Conservation (phyloP, 2,797 vertebrate genomes). For the Danio tinwini region DNA sequence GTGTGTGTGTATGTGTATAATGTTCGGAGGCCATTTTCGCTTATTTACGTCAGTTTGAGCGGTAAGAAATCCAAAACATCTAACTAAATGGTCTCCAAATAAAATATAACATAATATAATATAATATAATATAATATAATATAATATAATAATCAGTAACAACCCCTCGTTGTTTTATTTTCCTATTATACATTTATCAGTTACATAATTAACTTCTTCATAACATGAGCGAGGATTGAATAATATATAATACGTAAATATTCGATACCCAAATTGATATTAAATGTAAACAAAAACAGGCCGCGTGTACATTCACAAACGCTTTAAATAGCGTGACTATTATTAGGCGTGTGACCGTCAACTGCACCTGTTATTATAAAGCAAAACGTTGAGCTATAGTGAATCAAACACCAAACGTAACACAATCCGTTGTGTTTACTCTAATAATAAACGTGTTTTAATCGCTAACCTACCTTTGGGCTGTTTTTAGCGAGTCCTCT, state of each 20-base stretch:
- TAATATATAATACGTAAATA: background rate
- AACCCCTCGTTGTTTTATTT: background rate
- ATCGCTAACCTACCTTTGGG: background rate
- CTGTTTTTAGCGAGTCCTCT: slow-evolving; percentile 6
- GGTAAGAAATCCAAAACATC: background rate
- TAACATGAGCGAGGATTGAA: background rate
- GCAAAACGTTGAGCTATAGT: background rate
- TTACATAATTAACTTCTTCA: background rate
- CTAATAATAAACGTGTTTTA: background rate
- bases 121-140: too few relatives aligned
- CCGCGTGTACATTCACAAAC: background rate
- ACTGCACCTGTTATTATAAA: slow-evolving; percentile 20
- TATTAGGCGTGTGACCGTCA: background rate
- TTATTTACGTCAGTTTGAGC: background rate
- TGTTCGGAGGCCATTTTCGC: background rate
- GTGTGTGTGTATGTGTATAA: background rate
- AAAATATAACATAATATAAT: too few relatives aligned
- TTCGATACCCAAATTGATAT: background rate
- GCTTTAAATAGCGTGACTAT: slow-evolving; percentile 8
- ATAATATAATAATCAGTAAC: background rate
- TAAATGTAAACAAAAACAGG: background rate
- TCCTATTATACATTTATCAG: background rate
- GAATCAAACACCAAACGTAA: background rate
- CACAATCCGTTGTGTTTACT: background rate
- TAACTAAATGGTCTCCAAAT: background rate